Evolutionary conservation across 2,797 vertebrate species (phyloP), one percentile per base, ranked within the genome.

Genomic region (Anabas testudineus): DNA sequence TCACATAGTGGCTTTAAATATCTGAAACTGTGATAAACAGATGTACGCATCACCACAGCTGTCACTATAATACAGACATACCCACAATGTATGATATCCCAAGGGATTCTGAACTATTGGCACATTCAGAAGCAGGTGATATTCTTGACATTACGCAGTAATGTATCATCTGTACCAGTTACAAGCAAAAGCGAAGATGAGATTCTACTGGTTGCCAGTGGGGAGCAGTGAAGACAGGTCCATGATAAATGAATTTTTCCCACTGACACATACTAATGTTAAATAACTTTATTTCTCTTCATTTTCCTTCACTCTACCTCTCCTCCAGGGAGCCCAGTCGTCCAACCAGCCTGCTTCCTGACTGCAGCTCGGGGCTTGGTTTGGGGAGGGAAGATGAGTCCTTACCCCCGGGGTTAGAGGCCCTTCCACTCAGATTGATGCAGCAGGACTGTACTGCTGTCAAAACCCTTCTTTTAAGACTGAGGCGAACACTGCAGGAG

Each of bases 401-500:
- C 0, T 91, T 93, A 49, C 78, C 83, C 24, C 55, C 83, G 0
- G 95, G 96, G 36, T 83, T 97, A 54, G 98, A 99, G 84, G 92
- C 95, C 24, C 87, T 99, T 81, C 96, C 97, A 0, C 95, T 98
- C 80, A 92, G 97, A 84, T 21, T 97, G 88, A 98, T 99, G 97
- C 92, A 97, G 80, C 97, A 99, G 80, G 98, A 99, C 86, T 99
- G 97, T 78, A 98, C 97, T 2, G 94, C 97, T 47, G 96, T 99
- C 13, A 99, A 99, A 93, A 97, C 96, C 0, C 83, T 99, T 66
- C 94, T 99, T 60, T 91, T 98, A 74, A 96, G 98, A 87, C 95
- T 99, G 91, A 96, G 97, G 81, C 94, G 97, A 81, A 95, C 96
- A 71, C 95, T 99, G 60, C 97, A 99, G 90, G 98, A 99, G 97